Evolutionary conservation across 2,113 vertebrate genomes (phyloP).

Genomic region (Silurus asotus): DNA sequence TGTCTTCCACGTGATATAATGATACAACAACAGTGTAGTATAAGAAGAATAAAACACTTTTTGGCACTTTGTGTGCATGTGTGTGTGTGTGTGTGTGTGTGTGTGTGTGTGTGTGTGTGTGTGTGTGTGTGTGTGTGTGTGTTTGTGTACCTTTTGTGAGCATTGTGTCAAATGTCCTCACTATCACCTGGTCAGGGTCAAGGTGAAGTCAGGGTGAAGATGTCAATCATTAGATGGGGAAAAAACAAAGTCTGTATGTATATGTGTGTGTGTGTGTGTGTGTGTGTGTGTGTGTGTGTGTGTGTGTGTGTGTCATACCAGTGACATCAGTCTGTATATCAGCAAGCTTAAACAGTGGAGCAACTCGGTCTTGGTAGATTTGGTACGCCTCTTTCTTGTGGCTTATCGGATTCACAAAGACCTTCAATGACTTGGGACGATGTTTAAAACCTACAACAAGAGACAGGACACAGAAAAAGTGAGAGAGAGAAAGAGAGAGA

Average conservation of each 20-base stretch:
- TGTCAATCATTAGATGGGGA: too few relatives aligned
- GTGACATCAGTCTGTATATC: conserved; percentile 87
- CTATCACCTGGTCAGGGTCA: too few relatives aligned
- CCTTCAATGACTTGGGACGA: conserved; percentile 86
- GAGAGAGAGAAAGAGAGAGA: background rate
- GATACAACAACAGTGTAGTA: too few relatives aligned
- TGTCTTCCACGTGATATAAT: too few relatives aligned
- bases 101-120: background rate
- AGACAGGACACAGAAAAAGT: background rate
- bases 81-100: background rate
- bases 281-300: background rate
- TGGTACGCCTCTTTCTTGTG: conserved; percentile 86
- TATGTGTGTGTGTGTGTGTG: conserved; percentile 7
- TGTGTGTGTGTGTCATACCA: conserved; percentile 70
- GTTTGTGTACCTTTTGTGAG: background rate
- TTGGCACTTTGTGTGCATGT: background rate
- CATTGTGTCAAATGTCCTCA: too few relatives aligned
- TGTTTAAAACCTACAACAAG: conserved; percentile 76
- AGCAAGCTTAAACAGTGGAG: conserved; percentile 91
- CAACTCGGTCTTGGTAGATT: conserved; percentile 86
- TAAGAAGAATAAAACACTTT: background rate
- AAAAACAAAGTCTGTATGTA: background rate
- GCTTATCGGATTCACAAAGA: conserved; percentile 92
- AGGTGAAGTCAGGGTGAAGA: too few relatives aligned
- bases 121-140: too few relatives aligned